Percentiles rank a stretch among this genome's conserved stretches.
Conservation (phyloP, 2,113 vertebrate species). For the Laterallus jamaicensis region DNA sequence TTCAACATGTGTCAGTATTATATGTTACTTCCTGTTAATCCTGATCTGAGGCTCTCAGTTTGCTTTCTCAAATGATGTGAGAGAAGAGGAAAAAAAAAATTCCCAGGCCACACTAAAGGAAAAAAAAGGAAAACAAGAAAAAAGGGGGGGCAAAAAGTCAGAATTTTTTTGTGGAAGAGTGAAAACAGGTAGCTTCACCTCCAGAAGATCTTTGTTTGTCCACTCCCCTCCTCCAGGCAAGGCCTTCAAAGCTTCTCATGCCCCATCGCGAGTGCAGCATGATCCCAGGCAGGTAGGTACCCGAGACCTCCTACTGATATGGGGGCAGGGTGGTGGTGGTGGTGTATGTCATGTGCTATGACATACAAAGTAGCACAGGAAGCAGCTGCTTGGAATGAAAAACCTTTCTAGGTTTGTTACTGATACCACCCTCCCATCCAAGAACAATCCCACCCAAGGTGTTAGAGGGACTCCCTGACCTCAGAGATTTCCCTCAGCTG, state of each 20-base stretch:
- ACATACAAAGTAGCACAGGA: background rate
- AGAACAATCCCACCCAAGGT: background rate
- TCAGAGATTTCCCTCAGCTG: background rate
- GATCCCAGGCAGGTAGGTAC: background rate
- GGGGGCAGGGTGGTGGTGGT: background rate
- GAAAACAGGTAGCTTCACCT: background rate
- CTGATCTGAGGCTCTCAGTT: background rate
- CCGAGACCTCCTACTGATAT: background rate
- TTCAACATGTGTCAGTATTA: background rate
- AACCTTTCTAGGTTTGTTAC: background rate
- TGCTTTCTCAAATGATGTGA: background rate
- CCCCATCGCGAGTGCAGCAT: background rate
- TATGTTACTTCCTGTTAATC: background rate
- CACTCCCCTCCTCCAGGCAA: background rate
- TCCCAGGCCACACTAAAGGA: background rate
- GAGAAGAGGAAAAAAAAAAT: background rate
- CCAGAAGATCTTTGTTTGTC: background rate
- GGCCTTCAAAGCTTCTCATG: background rate
- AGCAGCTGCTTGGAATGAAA: background rate
- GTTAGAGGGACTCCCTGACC: background rate
- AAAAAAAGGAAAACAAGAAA: background rate
- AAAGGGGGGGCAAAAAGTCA: background rate
- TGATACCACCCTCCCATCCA: fast-evolving
- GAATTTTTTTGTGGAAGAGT: background rate
- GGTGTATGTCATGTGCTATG: background rate